phyloP scores from a whole-genome alignment of 2,888 invertebrate species.

The Drosophila pegasa region DNA sequence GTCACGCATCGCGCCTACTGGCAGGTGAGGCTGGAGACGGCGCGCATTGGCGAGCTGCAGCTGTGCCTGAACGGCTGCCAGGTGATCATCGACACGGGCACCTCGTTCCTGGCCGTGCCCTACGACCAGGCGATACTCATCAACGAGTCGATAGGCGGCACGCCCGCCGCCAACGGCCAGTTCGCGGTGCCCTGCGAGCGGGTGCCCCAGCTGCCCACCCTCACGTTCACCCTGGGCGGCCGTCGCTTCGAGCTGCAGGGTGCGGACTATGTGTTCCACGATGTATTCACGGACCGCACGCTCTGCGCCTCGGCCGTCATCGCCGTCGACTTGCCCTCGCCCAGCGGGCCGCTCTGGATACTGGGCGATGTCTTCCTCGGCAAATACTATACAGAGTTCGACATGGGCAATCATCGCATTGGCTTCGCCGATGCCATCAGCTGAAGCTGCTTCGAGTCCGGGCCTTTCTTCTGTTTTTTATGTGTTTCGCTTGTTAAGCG shows the following conservation, averaged over 20 bases:
- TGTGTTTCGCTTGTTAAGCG: conserved; percentile 29
- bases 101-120: conserved; percentile 97
- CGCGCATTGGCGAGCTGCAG: conserved; percentile 46
- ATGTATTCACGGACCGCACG: conserved; percentile 91
- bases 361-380: conserved; percentile 69
- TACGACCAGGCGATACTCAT: conserved; percentile 90
- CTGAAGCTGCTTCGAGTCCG: conserved; percentile 27
- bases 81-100: conserved; percentile 87
- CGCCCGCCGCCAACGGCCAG: conserved; percentile 92
- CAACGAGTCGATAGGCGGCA: conserved; percentile 92
- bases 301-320: conserved; percentile 86
- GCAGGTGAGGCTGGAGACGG: conserved; percentile 62
- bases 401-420: conserved; percentile 72
- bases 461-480: background rate
- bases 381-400: conserved; percentile 74
- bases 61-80: conserved; percentile 61
- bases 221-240: conserved; percentile 91
- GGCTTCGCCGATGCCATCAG: conserved; percentile 84
- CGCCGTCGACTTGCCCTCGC: conserved; percentile 69
- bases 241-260: conserved; percentile 90
- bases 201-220: conserved; percentile 91
- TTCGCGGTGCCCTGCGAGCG: conserved; percentile 91
- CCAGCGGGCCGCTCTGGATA: conserved; percentile 70
- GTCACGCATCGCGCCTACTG: conserved; percentile 65
- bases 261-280: conserved; percentile 94